Evolutionary conservation across 1,140 invertebrate genomes (phyloP), one percentile per base, ranked within the genome.

Genomic region (Bursaphelenchus mucronatus): DNA sequence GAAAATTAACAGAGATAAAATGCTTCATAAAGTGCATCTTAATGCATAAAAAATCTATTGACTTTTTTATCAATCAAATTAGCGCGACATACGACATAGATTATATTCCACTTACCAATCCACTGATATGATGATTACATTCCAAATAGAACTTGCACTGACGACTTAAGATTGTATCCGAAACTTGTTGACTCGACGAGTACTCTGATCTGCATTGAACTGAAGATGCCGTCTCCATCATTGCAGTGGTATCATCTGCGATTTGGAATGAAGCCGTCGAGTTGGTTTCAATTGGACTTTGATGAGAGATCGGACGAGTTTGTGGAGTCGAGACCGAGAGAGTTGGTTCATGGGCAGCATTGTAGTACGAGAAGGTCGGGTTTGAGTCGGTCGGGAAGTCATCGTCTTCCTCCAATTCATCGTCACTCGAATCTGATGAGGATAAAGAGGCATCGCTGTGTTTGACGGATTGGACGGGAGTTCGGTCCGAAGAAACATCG

Each of bases 61-160:
- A 30, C 2, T 30, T 30, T 30, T 1, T 5, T 5, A 30, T 30
- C 5, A 30, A 30, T 30, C 30, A 5, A 30, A 30, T 30, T 5
- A n/a, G n/a, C n/a, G n/a, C 30, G 30, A 30, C 2, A 30, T 30
- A 30, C 30, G 5, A 30, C 30, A 30, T 30, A 30, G 5, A 30
- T 30, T 30, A 30, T 30, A 30, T 30, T 30, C 5, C 30, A 11
- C 54, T 55, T 44, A 88, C 64, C 90, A 82, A 75, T 88, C 89
- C 0, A 89, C 89, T 4, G 89, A 91, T 10, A 89, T 87, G 76
- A 90, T 91, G 78, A 89, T 90, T 0, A 90, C 90, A 17, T 90
- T 94, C 17, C 92, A 87, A 46, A 52, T 59, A 73, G 8, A 68
- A 69, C 21, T 43, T 61, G 46, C 17, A n/a, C 45, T 73, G 47